Evolutionary conservation across 1,140 invertebrate genomes (phyloP), one percentile per base, ranked within the genome.

Genomic region (Ceratitis capitata): DNA sequence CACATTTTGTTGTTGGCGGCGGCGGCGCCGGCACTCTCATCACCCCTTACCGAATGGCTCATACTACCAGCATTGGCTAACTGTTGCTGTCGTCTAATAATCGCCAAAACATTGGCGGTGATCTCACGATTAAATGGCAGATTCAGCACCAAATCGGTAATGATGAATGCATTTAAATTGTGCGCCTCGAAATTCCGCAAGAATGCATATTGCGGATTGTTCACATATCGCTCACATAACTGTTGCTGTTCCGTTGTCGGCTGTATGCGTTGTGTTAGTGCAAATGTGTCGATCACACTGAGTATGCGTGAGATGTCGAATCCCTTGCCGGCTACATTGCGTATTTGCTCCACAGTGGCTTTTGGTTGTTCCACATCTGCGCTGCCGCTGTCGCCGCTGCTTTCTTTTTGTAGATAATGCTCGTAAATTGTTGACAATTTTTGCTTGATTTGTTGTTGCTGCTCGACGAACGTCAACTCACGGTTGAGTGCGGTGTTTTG

Each of bases 381-480:
- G 32, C 23, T 45, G n/a, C 74, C 19, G 9, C 61, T 47, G 14
- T n/a, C 35, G 39, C 47, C 39, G 29, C 74, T n/a, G n/a, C 74
- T 58, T 56, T 89, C 88, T 69, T 90, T 83, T 0, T 87, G 61
- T 64, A 87, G 85, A 83, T 92, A 91, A 26, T 90, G 90, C 5
- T 86, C 84, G 85, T 89, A 90, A 7, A 90, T 90, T 19, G 39
- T 85, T 29, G 87, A 53, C 42, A 91, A 78, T 69, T 91, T 92
- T 32, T 88, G 88, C 84, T 91, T 92, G 10, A 93, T 89, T 4
- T 91, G 87, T 49, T 91, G 88, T 45, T 93, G 87, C 85, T 92
- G 91, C 87, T 92, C 92, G 78, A 92, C 90, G 83, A 92, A 93
- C 26, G 89, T 85, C 5, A 93, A 87, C 86, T 93, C 92, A 14